These are phyloP conservation scores for Graphium colonna DNA, from an alignment of 2,888 invertebrate genomes.

Conservation along the genomic window DNA sequence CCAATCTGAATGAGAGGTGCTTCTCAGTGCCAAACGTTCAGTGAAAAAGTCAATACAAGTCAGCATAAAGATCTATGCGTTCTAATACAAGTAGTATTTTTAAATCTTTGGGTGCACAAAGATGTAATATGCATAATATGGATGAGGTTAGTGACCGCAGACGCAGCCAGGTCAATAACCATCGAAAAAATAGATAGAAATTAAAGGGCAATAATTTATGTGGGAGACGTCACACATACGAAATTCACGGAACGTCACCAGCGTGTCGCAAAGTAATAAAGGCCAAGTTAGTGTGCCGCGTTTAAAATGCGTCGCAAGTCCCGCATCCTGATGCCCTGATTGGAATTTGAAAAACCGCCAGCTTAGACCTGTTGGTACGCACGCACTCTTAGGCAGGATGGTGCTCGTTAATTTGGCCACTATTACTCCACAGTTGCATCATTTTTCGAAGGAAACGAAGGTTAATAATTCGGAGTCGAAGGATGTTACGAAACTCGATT, in stretches of 20 bases:
- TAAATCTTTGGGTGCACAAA: too few relatives aligned
- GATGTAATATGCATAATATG: too few relatives aligned
- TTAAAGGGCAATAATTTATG: slow-evolving; percentile 27
- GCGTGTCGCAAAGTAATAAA: slow-evolving; percentile 32
- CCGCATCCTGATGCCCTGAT: slow-evolving; percentile 51
- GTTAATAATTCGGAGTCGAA: slow-evolving; percentile 39
- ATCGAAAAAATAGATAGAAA: slow-evolving; percentile 23
- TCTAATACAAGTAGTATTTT: too few relatives aligned
- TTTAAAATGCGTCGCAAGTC: slow-evolving; percentile 49
- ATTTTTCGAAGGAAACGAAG: slow-evolving; percentile 47
- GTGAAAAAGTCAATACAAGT: too few relatives aligned
- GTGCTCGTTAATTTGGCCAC: slow-evolving; percentile 34
- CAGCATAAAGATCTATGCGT: too few relatives aligned
- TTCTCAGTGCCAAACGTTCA: too few relatives aligned
- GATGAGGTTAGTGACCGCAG: background rate
- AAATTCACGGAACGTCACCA: slow-evolving; percentile 32
- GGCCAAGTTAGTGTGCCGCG: slow-evolving; percentile 48
- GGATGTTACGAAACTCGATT: slow-evolving; percentile 36
- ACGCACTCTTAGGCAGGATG: slow-evolving; percentile 5
- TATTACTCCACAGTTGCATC: slow-evolving; percentile 40
- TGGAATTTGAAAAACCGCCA: slow-evolving; percentile 43
- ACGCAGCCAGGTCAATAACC: slow-evolving; percentile 26
- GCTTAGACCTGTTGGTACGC: slow-evolving; percentile 23
- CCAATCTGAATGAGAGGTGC: too few relatives aligned
- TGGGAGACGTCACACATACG: slow-evolving; percentile 25